These are phyloP conservation scores for Saccopteryx bilineata DNA, from an alignment of 2,113 vertebrate species.

Conservation along the genomic window DNA sequence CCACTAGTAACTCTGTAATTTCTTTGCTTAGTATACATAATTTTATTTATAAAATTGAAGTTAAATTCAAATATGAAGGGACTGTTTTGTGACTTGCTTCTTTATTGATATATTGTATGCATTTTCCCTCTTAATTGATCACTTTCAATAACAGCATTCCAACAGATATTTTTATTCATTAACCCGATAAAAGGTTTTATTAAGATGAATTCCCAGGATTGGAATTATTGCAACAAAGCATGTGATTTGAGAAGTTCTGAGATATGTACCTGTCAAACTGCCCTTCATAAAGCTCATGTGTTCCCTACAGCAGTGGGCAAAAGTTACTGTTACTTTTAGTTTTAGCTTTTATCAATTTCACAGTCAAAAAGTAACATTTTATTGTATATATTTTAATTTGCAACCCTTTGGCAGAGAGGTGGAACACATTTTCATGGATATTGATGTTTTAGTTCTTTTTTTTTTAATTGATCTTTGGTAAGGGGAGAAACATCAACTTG, in stretches of 20 bases:
- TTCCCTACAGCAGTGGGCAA: no score
- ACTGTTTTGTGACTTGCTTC: not conserved
- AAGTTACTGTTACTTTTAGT: not conserved
- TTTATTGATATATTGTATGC: not conserved
- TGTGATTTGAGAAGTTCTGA: not conserved
- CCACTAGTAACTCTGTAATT: not conserved
- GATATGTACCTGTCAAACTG: accelerated
- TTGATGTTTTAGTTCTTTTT: no score
- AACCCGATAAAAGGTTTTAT: not conserved
- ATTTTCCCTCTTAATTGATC: not conserved
- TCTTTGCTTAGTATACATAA: not conserved
- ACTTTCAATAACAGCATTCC: not conserved
- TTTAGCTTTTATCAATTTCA: not conserved
- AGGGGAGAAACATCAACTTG: no score
- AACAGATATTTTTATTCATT: accelerated
- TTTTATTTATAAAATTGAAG: not conserved
- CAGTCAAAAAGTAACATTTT: no score
- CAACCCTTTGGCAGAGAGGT: not conserved
- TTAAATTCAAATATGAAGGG: not conserved
- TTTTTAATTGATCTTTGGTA: no score
- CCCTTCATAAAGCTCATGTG: not conserved
- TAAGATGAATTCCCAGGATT: not conserved
- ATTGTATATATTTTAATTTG: not conserved
- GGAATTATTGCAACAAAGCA: no score
- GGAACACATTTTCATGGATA: no score